Evolutionary conservation across 92 coral and sea anemone genomes (phyloP), one percentile per base, ranked within the genome.

Genomic region (Epizoanthus rinbou): DNA sequence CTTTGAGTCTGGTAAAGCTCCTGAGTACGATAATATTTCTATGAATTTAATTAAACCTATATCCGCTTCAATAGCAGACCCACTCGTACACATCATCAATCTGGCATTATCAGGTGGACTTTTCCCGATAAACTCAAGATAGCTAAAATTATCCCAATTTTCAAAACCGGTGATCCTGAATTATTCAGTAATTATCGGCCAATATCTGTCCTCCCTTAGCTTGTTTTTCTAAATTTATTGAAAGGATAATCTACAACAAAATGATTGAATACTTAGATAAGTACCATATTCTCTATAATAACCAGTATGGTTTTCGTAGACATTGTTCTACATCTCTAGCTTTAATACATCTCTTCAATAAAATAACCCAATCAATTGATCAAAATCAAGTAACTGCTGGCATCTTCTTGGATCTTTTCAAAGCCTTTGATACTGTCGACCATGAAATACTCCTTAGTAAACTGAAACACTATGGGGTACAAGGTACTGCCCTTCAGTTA

Each of bases 251-350:
- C 62, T 57, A 57, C 62, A 57, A 57, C 15, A 3, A 57, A 57
- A n/a, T 57, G 62, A 57, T 14, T 14, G 62, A n/a, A n/a, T 57
- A 57, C 43, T 37, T 37, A 37, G 43, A 37, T 3, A 37, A 37
- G 6, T 37, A 37, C 8, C 5, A 57, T 3, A 57, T 57, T 57
- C 62, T 57, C 8, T 57, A 57, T 57, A 57, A 57, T 57, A 3
- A 57, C n/a, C 62, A 57, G n/a, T 56, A 56, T 56, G 16, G 60
- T 56, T 56, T 56, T 56, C 60, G 60, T 56, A 56, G 62, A 57
- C 17, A 57, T 57, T 14, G 17, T 3, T 57, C 62, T 57, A 57
- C 62, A 57, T 57, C 62, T 2, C 2, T 56, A 2, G 2, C 6
- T 7, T 18, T 11, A 28, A 28, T 28, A 28, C 31, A 28, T 28